A percentile compares a stretch with the other conserved stretches of the same genome.
Conservation (phyloP, 2,113 vertebrate species). For the Forbesichthys agassizii region DNA sequence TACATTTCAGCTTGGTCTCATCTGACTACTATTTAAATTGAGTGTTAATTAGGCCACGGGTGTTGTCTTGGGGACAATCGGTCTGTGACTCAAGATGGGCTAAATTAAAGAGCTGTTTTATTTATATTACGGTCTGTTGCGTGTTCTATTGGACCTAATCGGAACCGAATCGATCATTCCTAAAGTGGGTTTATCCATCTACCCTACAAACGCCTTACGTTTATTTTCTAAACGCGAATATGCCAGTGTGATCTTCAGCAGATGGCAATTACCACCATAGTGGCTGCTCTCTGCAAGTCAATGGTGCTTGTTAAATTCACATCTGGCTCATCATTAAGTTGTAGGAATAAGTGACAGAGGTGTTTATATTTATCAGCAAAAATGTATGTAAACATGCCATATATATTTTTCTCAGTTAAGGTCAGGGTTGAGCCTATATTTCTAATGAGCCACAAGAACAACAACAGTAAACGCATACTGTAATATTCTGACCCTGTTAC, state of each 20-base stretch:
- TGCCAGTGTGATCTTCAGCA: slow-evolving; percentile 55
- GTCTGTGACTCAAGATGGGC: too few relatives aligned
- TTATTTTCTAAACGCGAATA: slow-evolving; percentile 34
- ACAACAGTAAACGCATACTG: background rate
- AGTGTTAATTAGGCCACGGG: too few relatives aligned
- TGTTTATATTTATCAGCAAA: slow-evolving; percentile 19
- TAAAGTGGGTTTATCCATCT: slow-evolving; percentile 6
- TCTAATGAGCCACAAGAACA: background rate
- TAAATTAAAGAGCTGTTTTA: too few relatives aligned
- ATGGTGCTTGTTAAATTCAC: slow-evolving; percentile 66
- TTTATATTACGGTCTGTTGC: too few relatives aligned
- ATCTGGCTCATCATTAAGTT: slow-evolving; percentile 66
- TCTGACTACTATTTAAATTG: too few relatives aligned
- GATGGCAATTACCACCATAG: slow-evolving; percentile 69
- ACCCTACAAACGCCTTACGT: slow-evolving; percentile 39
- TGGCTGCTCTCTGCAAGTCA: slow-evolving; percentile 57
- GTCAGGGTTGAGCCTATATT: slow-evolving; percentile 10
- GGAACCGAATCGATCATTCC: too few relatives aligned
- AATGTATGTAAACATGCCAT: slow-evolving; percentile 5
- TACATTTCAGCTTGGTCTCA: too few relatives aligned
- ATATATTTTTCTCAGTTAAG: slow-evolving; percentile 1
- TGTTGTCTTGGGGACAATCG: too few relatives aligned
- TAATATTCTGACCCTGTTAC: background rate
- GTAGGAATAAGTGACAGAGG: slow-evolving; percentile 34
- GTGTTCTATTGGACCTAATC: too few relatives aligned